A percentile compares a stretch with the other conserved stretches of the same genome.
These are phyloP conservation scores for Apus apus DNA, from an alignment of 2,113 vertebrate genomes.

Conservation along the genomic window DNA sequence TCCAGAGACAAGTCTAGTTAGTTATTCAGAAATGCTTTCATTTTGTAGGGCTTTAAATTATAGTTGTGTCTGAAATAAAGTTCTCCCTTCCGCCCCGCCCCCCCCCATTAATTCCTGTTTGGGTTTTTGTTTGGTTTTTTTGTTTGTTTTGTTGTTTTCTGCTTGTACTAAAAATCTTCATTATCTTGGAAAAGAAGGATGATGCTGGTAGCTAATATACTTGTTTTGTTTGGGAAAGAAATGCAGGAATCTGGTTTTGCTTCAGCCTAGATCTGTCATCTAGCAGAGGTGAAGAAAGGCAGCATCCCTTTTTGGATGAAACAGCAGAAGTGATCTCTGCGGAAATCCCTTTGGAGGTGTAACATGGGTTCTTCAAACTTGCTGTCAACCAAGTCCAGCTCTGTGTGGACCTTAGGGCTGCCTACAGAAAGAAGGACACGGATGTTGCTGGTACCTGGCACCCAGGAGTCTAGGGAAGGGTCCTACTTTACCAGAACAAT, in stretches of 20 bases:
- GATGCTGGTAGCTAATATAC: background rate
- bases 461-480: background rate
- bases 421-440: background rate
- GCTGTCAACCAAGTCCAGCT: background rate
- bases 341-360: background rate
- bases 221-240: background rate
- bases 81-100: background rate
- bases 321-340: background rate
- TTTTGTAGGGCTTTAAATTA: background rate
- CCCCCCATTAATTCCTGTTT: background rate
- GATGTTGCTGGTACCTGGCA: rapidly evolving
- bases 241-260: background rate
- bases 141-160: background rate
- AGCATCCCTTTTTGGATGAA: background rate
- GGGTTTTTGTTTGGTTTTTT: background rate
- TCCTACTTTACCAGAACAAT: background rate
- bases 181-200: background rate
- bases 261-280: background rate
- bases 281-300: background rate
- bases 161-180: background rate
- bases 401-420: background rate
- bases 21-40: background rate
- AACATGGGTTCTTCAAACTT: background rate
- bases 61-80: background rate
- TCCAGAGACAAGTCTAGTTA: background rate